Base-by-base conservation (phyloP, 1,140 invertebrate species). In the Habropoda laboriosa region DNA sequence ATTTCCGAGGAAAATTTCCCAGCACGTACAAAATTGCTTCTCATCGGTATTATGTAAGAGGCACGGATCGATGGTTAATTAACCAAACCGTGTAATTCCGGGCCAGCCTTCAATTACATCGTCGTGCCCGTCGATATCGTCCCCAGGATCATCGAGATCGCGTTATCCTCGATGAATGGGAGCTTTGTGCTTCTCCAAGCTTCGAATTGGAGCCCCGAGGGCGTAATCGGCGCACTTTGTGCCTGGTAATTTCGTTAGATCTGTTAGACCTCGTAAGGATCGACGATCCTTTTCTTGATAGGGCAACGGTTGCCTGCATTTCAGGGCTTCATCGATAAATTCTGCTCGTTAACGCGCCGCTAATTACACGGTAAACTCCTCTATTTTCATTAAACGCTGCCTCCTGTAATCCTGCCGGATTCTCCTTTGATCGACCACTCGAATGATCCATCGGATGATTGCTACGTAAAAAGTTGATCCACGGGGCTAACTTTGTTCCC, bases 281-380 rank as follows among this genome's bases (percentile, higher is more conserved):
- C 61, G 6, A 6, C 1, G 47, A 53, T 68, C 64, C 49, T 53
- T 53, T 53, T 24, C 64, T 35, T 21, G 30, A 18, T 6, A 7
- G 40, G 16, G 13, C n/a, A 0, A 8, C 16, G 10, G 7, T 40
- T 3, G 24, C 13, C 27, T 13, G 13, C 18, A 21, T 8, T 7
- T 30, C 58, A 12, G 21, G 18, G 16, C 57, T 42, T 45, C 38
- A 35, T 32, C 38, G 51, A 58, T 45, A 16, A 72, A 35, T 58
- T 42, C 18, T 32, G 27, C 32, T 74, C 72, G 72, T 74, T 74
- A 74, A 49, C 40, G 18, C 58, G 13, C 49, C 3, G 57, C 13
- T 73, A 73, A 73, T 61, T 73, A 73, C 45, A 61, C 42, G 57
- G 42, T 38, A 40, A 61, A 35, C 45, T 38, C n/a, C 24, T 24